Evolutionary conservation across 2,888 invertebrate species (phyloP).

Genomic region (Pyrocoelia pectoralis): DNA sequence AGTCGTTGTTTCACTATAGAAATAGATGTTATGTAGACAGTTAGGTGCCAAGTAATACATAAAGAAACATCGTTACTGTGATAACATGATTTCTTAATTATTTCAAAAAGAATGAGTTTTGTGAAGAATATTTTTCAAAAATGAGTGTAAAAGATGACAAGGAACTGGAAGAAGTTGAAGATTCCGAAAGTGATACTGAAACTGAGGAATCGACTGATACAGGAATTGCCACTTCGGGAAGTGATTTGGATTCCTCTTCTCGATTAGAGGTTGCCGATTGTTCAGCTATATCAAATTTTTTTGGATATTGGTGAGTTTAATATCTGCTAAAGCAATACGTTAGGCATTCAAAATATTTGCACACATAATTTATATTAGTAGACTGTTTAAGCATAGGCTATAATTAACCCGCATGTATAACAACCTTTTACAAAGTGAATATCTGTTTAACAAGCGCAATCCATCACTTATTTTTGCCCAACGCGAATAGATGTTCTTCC

Average conservation of each 20-base stretch:
- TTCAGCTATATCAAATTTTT: slow-evolving; percentile 59
- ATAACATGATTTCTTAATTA: slow-evolving; percentile 19
- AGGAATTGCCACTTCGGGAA: slow-evolving; percentile 52
- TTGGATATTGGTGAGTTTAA: slow-evolving; percentile 57
- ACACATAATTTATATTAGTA: no score
- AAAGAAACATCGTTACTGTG: slow-evolving; percentile 16
- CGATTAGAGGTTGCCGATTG: slow-evolving; percentile 54
- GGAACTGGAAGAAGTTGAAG: slow-evolving; percentile 50
- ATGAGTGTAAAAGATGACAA: slow-evolving; percentile 49
- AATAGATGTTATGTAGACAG: slow-evolving; percentile 32
- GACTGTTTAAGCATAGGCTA: no score
- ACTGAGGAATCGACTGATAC: slow-evolving; percentile 56
- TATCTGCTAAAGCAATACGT: no score
- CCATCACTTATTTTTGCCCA: no score
- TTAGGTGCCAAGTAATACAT: slow-evolving; percentile 29
- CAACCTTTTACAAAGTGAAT: no score
- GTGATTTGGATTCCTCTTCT: slow-evolving; percentile 51
- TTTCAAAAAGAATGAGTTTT: slow-evolving; percentile 54
- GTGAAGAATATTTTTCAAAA: slow-evolving; percentile 56
- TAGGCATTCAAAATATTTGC: no score
- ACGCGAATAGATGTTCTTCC: no score
- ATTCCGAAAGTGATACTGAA: slow-evolving; percentile 38
- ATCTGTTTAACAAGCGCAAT: no score
- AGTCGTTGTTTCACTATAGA: slow-evolving; percentile 30
- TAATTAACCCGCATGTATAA: no score